Base-by-base conservation (phyloP, 2,888 invertebrate genomes). In the Habroteleia sp. region DNA sequence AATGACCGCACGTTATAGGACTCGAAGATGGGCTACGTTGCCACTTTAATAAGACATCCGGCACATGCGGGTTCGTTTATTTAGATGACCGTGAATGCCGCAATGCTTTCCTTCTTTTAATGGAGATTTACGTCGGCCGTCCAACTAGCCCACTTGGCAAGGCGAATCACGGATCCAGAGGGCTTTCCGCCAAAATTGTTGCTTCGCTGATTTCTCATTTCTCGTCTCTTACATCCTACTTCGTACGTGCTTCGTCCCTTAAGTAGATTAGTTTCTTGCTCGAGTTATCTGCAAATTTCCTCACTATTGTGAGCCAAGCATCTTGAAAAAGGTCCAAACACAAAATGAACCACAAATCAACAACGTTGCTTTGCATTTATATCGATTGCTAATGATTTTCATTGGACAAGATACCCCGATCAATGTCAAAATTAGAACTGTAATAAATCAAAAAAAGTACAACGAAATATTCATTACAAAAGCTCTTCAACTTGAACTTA, bases 131-230 rank as follows among this genome's bases (percentile, higher is more conserved):
- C 68, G 35, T 42, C 14, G 14, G 52, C 58, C 35, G 48, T 58
- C 48, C 71, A 20, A 54, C 37, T 72, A 65, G 63, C 42, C 65
- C 42, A 58, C 44, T 65, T 58, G 65, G 63, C 63, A 54, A 50
- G 16, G 50, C 54, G 54, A 65, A 54, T 44, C 52, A 39, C 62
- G 56, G 37, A 7, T 54, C 37, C 31, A 27, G 14, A 44, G 60
- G 66, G 54, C 62, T 66, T 44, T 46, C 13, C 41, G 58, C 76
- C 73, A 73, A 76, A 73, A 69, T 76, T 76, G 76, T 73, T 76
- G 76, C 73, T 73, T 58, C 63, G 65, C 14, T 52, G 60, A 69
- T 62, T 76, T 54, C 69, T 76, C 60, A 73, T 68, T 62, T 56
- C 71, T 52, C 35, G 56, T 41, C 41, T 31, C 29, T 46, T 37